Evolutionary conservation across 2,113 vertebrate species (phyloP), one percentile per base, ranked within the genome.

Genomic region (Sander lucioperca): DNA sequence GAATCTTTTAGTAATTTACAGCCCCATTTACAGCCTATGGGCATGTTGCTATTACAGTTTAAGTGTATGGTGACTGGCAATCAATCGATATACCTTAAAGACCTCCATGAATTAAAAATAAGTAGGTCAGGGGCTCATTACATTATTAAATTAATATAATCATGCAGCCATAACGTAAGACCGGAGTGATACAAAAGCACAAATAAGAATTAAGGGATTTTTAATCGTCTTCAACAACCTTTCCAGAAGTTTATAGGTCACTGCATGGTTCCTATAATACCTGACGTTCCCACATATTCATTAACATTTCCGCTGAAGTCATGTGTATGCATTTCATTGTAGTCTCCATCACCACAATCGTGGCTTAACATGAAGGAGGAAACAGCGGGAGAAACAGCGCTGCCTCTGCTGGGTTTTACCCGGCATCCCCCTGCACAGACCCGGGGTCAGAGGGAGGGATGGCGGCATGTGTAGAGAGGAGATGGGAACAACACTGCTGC

Each of bases 311-410:
- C 27, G 21, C 33, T 59, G 36, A 56, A 19, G 30, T 25, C 59
- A 2, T 54, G 53, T 58, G 33, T 33, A 4, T 68, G 30, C 33
- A 5, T 39, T 61, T 51, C 65, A 23, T 39, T 14, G 59, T 2
- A 76, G 36, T 68, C 51, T 43, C 48, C 45, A 65, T 54, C 43
- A n/a, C 8, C 3, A 0, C 47, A 57, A 45, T 13, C 53, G 47
- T 21, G 73, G 14, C 68, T 69, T 5, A 30, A 13, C 45, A 6
- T 19, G 47, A 11, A 12, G 58, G 45, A 39, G 78, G 62, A 45
- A 58, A 21, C 13, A 9, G 66, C 21, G 12, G 50, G 58, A 71
- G 75, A 69, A 88, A 83, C 84, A 88, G 80, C 74, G 83, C 70
- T 83, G 80, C 74, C 62, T 81, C 70, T 66, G 72, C 80, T 21